Conservation (phyloP, 1,140 invertebrate genomes). For the Procambarus clarkii region DNA sequence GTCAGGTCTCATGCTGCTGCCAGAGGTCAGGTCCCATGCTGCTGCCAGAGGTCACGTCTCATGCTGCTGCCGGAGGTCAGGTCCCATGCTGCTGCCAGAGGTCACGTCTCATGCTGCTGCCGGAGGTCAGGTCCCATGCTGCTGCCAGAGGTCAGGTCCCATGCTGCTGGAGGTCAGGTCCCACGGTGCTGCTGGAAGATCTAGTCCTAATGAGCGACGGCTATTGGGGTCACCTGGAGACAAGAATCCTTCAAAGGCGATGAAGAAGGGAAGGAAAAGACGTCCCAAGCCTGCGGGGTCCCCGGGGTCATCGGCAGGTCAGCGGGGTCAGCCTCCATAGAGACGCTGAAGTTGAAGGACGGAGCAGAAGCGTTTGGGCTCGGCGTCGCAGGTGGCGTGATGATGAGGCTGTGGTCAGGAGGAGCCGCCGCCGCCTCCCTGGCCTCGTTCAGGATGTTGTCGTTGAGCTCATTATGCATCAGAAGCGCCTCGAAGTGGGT, state of each 20-base stretch:
- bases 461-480: constrained; percentile 56
- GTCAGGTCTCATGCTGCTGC: no score
- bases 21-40: no score
- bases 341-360: not conserved
- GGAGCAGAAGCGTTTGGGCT: not conserved
- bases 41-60: no score
- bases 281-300: constrained; percentile 47
- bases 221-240: not conserved
- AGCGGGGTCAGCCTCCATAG: constrained; percentile 28
- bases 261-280: constrained; percentile 39
- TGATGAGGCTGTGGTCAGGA: not conserved
- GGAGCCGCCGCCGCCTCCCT: constrained; percentile 27
- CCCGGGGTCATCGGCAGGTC: constrained; percentile 44
- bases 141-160: no score
- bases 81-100: no score
- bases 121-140: no score
- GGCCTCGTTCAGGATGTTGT: constrained; percentile 50
- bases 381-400: constrained; percentile 46
- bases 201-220: not conserved
- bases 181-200: not conserved
- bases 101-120: no score
- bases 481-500: constrained; percentile 55
- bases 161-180: no score
- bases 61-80: no score
- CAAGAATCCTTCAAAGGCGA: not conserved